Percentiles rank a stretch among this genome's conserved stretches.
phyloP scores from a whole-genome alignment of 1,140 invertebrate species.

The Reticulitermes speratus region DNA sequence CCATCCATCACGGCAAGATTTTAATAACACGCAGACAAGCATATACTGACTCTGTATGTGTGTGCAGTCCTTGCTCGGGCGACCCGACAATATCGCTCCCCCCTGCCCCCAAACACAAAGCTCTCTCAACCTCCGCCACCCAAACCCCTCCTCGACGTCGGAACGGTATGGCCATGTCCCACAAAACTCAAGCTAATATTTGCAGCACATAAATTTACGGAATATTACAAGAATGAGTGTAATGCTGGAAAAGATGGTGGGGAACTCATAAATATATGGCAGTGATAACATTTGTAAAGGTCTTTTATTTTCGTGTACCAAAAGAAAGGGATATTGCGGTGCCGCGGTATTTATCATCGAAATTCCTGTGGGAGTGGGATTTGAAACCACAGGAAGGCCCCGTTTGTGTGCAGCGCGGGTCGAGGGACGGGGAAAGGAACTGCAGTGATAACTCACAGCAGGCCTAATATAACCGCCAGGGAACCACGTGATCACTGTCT shows the following conservation, averaged over 20 bases:
- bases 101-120: not conserved
- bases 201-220: conserved; percentile 40
- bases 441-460: conserved; percentile 29
- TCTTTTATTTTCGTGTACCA: conserved; percentile 40
- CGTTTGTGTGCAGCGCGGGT: not conserved
- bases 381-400: conserved; percentile 23
- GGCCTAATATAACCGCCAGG: conserved; percentile 3
- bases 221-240: conserved; percentile 41
- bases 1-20: conserved; percentile 40
- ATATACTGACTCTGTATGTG: conserved; percentile 10
- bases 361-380: conserved; percentile 33
- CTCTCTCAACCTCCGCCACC: not conserved
- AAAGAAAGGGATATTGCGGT: conserved; percentile 41
- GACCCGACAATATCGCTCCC: conserved; percentile 30
- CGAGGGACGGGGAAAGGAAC: not conserved
- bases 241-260: conserved; percentile 37
- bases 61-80: conserved; percentile 23
- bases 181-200: conserved; percentile 38
- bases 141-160: conserved; percentile 6
- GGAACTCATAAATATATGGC: conserved; percentile 43
- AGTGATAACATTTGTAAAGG: conserved; percentile 44
- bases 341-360: conserved; percentile 41
- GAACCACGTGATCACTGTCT: not conserved
- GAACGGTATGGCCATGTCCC: conserved; percentile 20
- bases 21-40: conserved; percentile 38